These are phyloP conservation scores for Cheilosia vulpina DNA, from an alignment of 2,888 invertebrate species.

Conservation along the genomic window DNA sequence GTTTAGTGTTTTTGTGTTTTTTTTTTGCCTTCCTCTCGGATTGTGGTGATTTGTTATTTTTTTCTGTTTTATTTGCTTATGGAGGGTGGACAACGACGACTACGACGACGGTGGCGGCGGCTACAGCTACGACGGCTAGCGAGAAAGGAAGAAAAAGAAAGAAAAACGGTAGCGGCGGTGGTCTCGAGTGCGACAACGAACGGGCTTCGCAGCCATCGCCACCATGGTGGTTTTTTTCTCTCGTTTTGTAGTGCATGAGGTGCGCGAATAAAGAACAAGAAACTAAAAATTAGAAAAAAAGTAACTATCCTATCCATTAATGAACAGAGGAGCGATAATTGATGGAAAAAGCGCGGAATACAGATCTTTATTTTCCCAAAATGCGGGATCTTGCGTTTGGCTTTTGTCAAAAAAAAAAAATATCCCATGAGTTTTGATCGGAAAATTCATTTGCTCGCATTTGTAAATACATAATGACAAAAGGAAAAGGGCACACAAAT, in stretches of 20 bases:
- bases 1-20: slow-evolving; percentile 65
- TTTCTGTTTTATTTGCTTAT: slow-evolving; percentile 47
- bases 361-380: slow-evolving; percentile 54
- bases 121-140: slow-evolving; percentile 36
- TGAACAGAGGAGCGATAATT: slow-evolving; percentile 55
- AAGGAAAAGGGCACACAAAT: slow-evolving; percentile 27
- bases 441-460: slow-evolving; percentile 36
- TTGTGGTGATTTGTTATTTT: slow-evolving; percentile 53
- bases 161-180: slow-evolving; percentile 66
- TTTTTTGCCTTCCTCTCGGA: slow-evolving; percentile 32
- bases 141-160: slow-evolving; percentile 59
- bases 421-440: background rate
- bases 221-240: slow-evolving; percentile 69
- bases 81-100: slow-evolving; percentile 67
- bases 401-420: slow-evolving; percentile 26
- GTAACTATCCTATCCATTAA: slow-evolving; percentile 38
- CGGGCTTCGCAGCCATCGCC: slow-evolving; percentile 63
- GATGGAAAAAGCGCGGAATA: slow-evolving; percentile 70
- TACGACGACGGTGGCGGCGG: slow-evolving; percentile 27
- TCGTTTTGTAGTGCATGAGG: slow-evolving; percentile 53
- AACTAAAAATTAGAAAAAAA: slow-evolving; percentile 13
- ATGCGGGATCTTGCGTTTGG: slow-evolving; percentile 37
- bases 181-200: slow-evolving; percentile 63
- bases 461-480: slow-evolving; percentile 56
- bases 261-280: slow-evolving; percentile 51